Evolutionary conservation across 2,113 vertebrate species (phyloP), one percentile per base, ranked within the genome.

Genomic region (Ascaphus truei): DNA sequence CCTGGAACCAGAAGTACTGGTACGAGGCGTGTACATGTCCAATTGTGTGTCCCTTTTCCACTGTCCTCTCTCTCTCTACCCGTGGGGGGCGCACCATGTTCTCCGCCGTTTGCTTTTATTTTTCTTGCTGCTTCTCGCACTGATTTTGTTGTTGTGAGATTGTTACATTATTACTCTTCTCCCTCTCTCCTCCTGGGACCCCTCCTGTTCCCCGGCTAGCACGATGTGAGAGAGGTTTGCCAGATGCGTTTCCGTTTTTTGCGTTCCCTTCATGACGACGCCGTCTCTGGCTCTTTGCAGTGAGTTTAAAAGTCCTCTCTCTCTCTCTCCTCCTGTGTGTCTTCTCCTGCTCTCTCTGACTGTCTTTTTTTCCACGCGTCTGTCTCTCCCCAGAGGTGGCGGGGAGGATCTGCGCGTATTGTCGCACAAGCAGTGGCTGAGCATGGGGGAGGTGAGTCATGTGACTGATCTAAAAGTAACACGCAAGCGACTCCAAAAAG

Each of bases 401-500:
- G 73, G 76, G 4, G 60, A 7, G 52, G 85, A 89, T n/a, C 81
- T 85, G 53, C 84, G 78, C 22, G 76, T 81, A 36, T 48, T 85
- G 26, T 86, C 89, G 67, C 86, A 93, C 72, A 86, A 90, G 25
- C 86, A 89, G 62, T 95, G 93, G 93, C 77, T 92, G 12, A 91
- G 81, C 72, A 73, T 79, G 3, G 86, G 88, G 59, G 89, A 94
- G 92, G 93, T 95, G 16, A 72, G 80, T 12, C 51, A 1, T 13
- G 7, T 1, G n/a, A n/a, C n/a, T n/a, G n/a, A n/a, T n/a, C n/a
- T n/a, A n/a, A n/a, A n/a, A n/a, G n/a, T n/a, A n/a, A n/a, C n/a
- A n/a, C n/a, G n/a, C n/a, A n/a, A n/a, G n/a, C n/a, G n/a, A n/a
- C n/a, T n/a, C n/a, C n/a, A n/a, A n/a, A n/a, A n/a, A n/a, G n/a